Evolutionary conservation across 2,797 vertebrate species (phyloP), one percentile per base, ranked within the genome.

Genomic region (Aeoliscus strigatus): DNA sequence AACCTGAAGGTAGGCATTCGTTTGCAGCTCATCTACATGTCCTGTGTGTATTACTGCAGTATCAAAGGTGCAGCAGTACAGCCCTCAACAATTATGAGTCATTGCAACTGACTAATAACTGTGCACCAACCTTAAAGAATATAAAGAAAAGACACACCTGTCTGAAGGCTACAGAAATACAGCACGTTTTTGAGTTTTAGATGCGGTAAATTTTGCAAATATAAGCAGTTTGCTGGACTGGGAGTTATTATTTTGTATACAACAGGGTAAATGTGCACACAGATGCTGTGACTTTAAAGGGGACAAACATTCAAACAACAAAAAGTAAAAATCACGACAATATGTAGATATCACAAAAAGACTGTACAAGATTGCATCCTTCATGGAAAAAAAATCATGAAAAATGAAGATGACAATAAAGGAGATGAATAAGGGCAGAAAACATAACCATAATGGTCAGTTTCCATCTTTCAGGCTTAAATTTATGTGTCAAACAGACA

Each of bases 251-350:
- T 14, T 16, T 16, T 37, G 33, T n/a, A 27, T 41, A 37, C 23
- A 14, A 21, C 27, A 51, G 34, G 32, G 25, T 36, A 39, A 13
- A 54, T 39, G 32, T n/a, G 3, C 26, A 27, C 7, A 27, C 51
- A 42, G 37, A 54, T 21, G 24, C 46, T 37, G 18, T 1, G 39
- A 51, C 47, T 56, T 71, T 32, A 60, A 62, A 65, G 30, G 18
- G 38, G 38, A 8, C 24, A 13, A 70, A 75, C 56, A 42, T 36
- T 51, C 51, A 43, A 34, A 33, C 51, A 53, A 44, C 6, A n/a
- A 26, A 39, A 41, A 66, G 30, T 14, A 47, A 40, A 12, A 37
- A 11, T 37, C n/a, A 12, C 26, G 35, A 21, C 42, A 28, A 14
- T 28, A 39, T 25, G 13, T 8, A 28, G 46, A 21, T 21, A 21